Evolutionary conservation across 2,888 invertebrate species (phyloP), one percentile per base, ranked within the genome.

Genomic region (Mactromeris polynyma): DNA sequence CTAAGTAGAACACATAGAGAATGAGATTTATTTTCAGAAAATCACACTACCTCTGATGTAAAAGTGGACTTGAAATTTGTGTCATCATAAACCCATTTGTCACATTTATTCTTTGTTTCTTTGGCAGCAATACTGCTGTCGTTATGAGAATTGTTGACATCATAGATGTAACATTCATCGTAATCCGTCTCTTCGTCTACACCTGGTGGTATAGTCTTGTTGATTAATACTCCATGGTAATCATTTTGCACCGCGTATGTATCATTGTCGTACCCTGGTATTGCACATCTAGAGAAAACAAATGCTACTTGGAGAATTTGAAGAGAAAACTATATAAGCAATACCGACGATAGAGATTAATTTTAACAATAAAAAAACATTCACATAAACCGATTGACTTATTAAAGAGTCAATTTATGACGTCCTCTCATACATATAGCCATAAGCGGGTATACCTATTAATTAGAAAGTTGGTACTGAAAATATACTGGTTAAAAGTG

Each of bases 241-340:
- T 85, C 83, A 79, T 77, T 85, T 69, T 94, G 93, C n/a, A 94
- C 82, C 9, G 81, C 88, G 77, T 92, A 95, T 2, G 94, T 94
- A 89, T 95, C 95, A 80, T 95, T 95, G 0, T 88, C 78, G 17
- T 91, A 91, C 0, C 90, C 92, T 11, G 94, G 94, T 6, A 95
- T 85, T 9, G 92, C 91, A 81, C 95, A 95, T 51, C 95, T 95
- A 84, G n/a, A 46, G 14, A 46, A 31, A 46, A 80, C 9, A 80
- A 26, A 26, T 58, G 26, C 9, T n/a, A 58, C 2, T 14, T 26
- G 9, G 21, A 26, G n/a, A n/a, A n/a, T 11, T 7, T 46, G 46
- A 11, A 46, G 7, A 11, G 46, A 46, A 7, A 46, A 46, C 46
- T 46, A 11, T 46, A n/a, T n/a, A n/a, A n/a, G n/a, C 17, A 46